These are phyloP conservation scores for Melanogrammus aeglefinus DNA, from an alignment of 2,797 vertebrate genomes.

Conservation along the genomic window DNA sequence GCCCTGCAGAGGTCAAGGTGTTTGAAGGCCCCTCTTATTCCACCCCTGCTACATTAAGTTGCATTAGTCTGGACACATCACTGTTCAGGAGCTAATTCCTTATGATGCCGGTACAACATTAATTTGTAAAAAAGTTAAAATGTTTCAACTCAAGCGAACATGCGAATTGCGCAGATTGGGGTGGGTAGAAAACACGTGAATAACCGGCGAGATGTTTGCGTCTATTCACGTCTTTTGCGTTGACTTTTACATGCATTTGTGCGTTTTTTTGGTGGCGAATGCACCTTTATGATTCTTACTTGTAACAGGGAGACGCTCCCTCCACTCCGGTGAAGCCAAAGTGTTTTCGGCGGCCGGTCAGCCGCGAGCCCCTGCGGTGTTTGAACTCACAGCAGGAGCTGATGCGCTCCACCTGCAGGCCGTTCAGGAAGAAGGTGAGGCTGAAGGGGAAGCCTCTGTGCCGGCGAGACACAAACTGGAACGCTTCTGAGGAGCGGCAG, in stretches of 20 bases:
- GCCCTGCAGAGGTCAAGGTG: not conserved
- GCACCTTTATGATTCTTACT: conserved; percentile 64
- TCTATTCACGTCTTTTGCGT: too few relatives aligned
- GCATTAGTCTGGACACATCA: not conserved
- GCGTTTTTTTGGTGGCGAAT: too few relatives aligned
- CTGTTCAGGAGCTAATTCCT: not conserved
- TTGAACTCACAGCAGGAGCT: conserved; percentile 97
- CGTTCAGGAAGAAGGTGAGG: conserved; percentile 91
- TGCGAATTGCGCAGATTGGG: too few relatives aligned
- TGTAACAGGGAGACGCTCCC: conserved; percentile 90
- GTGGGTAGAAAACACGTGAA: too few relatives aligned
- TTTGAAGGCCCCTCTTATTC: not conserved
- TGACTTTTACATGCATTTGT: too few relatives aligned
- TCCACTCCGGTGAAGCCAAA: conserved; percentile 84
- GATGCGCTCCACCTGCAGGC: conserved; percentile 87
- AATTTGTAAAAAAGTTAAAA: not conserved
- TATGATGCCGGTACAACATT: not conserved
- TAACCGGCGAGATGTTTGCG: too few relatives aligned
- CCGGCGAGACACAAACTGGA: conserved; percentile 86
- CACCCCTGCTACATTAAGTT: not conserved
- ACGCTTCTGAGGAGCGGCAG: conserved; percentile 74
- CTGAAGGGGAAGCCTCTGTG: conserved; percentile 94
- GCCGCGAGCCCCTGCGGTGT: conserved; percentile 77
- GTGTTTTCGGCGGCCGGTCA: conserved; percentile 80
- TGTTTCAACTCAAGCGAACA: too few relatives aligned